Base-by-base conservation (phyloP, 2,888 invertebrate genomes). In the Aethes cnicana region DNA sequence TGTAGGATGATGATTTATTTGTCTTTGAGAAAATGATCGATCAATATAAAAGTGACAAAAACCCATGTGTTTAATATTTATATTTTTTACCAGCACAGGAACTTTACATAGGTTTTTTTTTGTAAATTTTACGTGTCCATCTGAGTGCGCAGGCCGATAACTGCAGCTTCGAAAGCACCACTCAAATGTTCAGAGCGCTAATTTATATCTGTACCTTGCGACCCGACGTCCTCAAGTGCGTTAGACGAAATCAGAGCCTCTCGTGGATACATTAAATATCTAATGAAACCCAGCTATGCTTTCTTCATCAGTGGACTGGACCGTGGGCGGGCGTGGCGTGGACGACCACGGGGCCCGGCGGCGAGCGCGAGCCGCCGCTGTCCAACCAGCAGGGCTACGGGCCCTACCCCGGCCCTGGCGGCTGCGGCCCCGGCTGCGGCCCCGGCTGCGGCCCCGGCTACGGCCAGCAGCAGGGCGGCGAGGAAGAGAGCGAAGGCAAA, bases 261-360 rank as follows among this genome's bases (percentile, higher is more conserved):
- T 52, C 73, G 72, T 73, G 72, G 54, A 61, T 52, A 42, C 39
- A 71, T 71, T 66, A 81, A 78, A 72, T 79, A 77, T 80, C 83
- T 83, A 84, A 84, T 86, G 84, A 85, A 84, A 81, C 72, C 84
- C 81, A 87, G 87, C 80, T 77, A 81, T 86, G 72, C 83, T 86
- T 88, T 87, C 67, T 85, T 81, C 83, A 84, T 83, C 86, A 87
- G 88, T 73, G 77, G 80, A 74, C 57, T 56, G 76, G 74, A 83
- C 86, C 86, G 88, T 73, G 77, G 80, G 74, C 57, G 56, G 76
- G 74, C 62, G 66, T 74, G 59, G 64, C 79, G 70, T 61, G 72
- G 53, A 62, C 62, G 47, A 49, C 56, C 21, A 20, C 44, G 7
- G 44, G 37, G 6, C 30, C 52, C 12, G 30, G 25, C 14, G 30